Conservation (phyloP, 2,113 vertebrate species). For the Peromyscus leucopus region DNA sequence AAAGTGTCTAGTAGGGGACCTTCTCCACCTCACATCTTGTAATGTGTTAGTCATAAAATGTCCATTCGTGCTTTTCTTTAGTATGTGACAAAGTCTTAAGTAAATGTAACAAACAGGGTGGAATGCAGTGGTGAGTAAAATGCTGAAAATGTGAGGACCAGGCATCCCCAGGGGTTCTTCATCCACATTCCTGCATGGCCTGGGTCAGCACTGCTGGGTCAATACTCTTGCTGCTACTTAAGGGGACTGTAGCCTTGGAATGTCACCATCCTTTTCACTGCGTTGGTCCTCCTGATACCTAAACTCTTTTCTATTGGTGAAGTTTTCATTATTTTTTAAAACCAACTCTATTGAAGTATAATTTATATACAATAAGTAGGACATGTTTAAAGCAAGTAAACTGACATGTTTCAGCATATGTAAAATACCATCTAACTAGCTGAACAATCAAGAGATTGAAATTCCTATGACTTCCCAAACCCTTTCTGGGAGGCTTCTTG, state of each 20-base stretch:
- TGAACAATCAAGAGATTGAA: not conserved
- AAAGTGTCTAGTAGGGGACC: not conserved
- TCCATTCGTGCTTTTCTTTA: slow-evolving; percentile 30
- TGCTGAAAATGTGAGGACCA: not conserved
- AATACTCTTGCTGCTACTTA: not conserved
- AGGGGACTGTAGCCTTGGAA: not conserved
- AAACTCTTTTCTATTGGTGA: not conserved
- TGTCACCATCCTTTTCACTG: not conserved
- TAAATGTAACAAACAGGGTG: not conserved
- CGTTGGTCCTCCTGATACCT: not conserved
- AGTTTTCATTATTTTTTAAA: not conserved
- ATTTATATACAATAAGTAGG: not conserved
- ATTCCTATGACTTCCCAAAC: not conserved
- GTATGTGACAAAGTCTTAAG: not conserved
- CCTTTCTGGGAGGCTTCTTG: not conserved
- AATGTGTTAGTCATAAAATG: not conserved
- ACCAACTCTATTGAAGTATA: not conserved
- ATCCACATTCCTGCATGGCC: accelerated
- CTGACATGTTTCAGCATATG: not conserved
- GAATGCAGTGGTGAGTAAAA: not conserved
- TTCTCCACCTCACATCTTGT: not conserved
- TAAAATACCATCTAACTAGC: not conserved
- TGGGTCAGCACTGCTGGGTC: not conserved
- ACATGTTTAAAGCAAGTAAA: not conserved
- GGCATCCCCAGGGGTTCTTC: not conserved